These are phyloP conservation scores for Halictus ligatus DNA, from an alignment of 2,888 invertebrate species.

Conservation along the genomic window DNA sequence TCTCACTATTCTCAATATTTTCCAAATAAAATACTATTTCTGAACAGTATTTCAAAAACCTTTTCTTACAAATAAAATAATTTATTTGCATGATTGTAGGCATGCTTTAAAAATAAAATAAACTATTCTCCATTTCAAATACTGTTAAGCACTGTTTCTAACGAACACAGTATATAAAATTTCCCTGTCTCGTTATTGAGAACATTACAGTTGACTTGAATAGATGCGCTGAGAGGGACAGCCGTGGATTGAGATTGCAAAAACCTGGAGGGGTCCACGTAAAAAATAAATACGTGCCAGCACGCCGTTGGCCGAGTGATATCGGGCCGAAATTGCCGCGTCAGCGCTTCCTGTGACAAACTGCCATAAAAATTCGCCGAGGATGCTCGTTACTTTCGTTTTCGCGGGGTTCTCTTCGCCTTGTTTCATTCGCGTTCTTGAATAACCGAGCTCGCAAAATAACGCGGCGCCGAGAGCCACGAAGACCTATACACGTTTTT, in stretches of 20 bases:
- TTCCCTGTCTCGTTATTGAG: too few species aligned
- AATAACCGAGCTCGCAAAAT: slow-evolving; percentile 59
- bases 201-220: not conserved
- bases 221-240: not conserved
- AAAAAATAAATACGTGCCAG: slow-evolving; percentile 15
- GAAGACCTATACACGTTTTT: slow-evolving; percentile 39
- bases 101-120: too few species aligned
- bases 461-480: slow-evolving; percentile 33
- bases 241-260: not conserved
- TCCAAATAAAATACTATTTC: too few species aligned
- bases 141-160: too few species aligned
- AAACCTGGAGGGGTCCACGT: not conserved
- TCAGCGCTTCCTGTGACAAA: slow-evolving; percentile 42
- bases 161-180: too few species aligned
- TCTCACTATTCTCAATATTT: too few species aligned
- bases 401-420: slow-evolving; percentile 39
- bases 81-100: too few species aligned
- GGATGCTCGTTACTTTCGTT: slow-evolving; percentile 65
- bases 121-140: too few species aligned
- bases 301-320: not conserved
- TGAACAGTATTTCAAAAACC: too few species aligned
- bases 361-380: slow-evolving; percentile 58
- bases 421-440: slow-evolving; percentile 48
- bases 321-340: slow-evolving; percentile 46
- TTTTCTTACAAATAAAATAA: too few species aligned